Evolutionary conservation across 2,888 invertebrate genomes (phyloP), one percentile per base, ranked within the genome.

Genomic region (Chloroclystis v-ata): DNA sequence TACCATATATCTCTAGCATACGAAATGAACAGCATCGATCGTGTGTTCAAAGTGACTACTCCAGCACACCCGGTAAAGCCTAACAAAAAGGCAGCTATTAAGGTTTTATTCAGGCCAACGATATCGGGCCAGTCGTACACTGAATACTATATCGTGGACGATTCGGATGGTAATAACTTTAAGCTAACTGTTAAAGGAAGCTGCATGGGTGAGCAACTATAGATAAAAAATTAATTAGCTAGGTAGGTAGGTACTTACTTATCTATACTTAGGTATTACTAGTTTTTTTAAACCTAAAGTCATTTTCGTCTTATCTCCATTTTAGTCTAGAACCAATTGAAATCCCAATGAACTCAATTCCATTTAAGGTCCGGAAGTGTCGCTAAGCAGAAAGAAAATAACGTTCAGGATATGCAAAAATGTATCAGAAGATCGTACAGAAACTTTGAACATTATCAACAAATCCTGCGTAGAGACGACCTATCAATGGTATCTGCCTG

Each of bases 401-500:
- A 51, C 68, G 8, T 86, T 82, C 49, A 65, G 63, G 47, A 74
- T 87, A 46, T 75, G 72, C 49, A 86, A 78, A 58, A 79, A 78
- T 55, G 63, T 75, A 26, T 61, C 67, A 1, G 82, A 84, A 37
- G 63, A 75, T 43, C 71, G 82, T 47, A 78, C 68, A 43, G 79
- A 75, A 53, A 53, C 56, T 1, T 65, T 86, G 25, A 69, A 73
- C 28, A 75, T 87, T 6, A 56, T 77, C 0, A 88, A 87, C 53
- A 74, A 67, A 44, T 81, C 88, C 1, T 50, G 69, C 12, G 67
- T 84, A 7, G 85, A 83, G 32, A 79, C 83, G 1, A 82, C 80
- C n/a, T 88, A 84, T 53, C 86, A 85, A 43, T 88, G 88, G 88
- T 65, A 85, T 25, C 52, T 85, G 49, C 84, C 87, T 6, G 40